Evolutionary conservation across 53 echinoderm and acorn worm species (phyloP), one percentile per base, ranked within the genome.

Genomic region (Echinometra lucunter): DNA sequence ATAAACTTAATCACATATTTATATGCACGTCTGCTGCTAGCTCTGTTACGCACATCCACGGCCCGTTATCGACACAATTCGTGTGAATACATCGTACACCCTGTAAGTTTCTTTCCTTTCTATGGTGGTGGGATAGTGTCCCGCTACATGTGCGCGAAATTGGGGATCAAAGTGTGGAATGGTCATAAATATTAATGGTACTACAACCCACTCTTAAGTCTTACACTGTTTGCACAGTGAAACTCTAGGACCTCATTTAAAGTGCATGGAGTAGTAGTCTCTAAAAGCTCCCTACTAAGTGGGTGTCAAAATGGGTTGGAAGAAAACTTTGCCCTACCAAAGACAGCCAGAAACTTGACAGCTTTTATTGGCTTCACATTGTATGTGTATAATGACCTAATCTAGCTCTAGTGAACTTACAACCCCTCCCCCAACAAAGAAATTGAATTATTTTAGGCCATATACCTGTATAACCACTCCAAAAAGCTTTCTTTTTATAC

Each of bases 101-200:
- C 45, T 45, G 49, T 78, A 85, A 49, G 49, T 47, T 47, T 9
- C 47, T 40, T n/a, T 85, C 49, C 85, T 49, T 12, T 49, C 27
- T 85, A 27, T 47, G 85, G 28, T n/a, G 49, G 85, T 85, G n/a
- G 85, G 49, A 85, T 45, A 85, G 85, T 12, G 28, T 85, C 85
- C 27, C 19, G 85, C 45, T 85, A 89, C 37, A 49, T 89, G 58
- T 89, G 57, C 25, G 89, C 60, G 60, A 89, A 89, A 89, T 19
- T n/a, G 16, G 23, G 89, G 58, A 38, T 58, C 58, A 37, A 21
- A 58, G 89, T 60, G 89, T 60, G 89, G 34, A 89, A 89, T 89
- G 89, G 89, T 89, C 89, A 89, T 89, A 89, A 89, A 89, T 89
- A 89, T 89, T 89, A 89, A 89, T 89, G 89, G 89, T 58, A 4